Evolutionary conservation across 2,888 invertebrate species (phyloP), one percentile per base, ranked within the genome.

Genomic region (Baronia brevicornis): DNA sequence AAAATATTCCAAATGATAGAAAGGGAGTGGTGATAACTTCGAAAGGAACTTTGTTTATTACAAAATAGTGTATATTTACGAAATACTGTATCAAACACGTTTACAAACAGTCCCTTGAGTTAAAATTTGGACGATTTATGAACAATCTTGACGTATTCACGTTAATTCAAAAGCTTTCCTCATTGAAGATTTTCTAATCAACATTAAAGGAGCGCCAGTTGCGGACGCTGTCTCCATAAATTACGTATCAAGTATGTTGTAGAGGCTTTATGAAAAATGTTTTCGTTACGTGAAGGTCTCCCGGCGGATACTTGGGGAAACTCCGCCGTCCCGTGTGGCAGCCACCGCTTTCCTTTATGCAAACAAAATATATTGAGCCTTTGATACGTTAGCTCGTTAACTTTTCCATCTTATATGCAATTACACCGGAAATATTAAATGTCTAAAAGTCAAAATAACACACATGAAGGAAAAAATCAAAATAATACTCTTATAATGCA

Each of bases 231-330:
- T 79, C 77, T 71, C 63, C 70, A 78, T 79, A 80, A 79, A 80
- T 79, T 77, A 75, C 70, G 63, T 74, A 78, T 75, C 74, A 77
- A 75, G 72, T 67, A 69, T 74, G 67, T n/a, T 71, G 69, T 56
- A 62, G 65, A 62, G 65, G 66, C 66, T 66, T 72, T 79, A 79
- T 79, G 77, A 80, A 79, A 80, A 79, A 79, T 79, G 71, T 73
- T 77, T 69, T 65, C 59, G 60, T 60, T 55, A 60, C 49, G 54
- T 44, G 48, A 51, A 54, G 59, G 51, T 52, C 51, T 57, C 44
- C 43, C 44, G 54, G 50, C 42, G 60, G 54, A 56, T 58, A 57
- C 62, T 66, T 58, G 56, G 39, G 52, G 46, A 45, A 60, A 60
- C 60, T 61, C 51, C 43, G 49, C 37, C 51, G 42, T 48, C 39